A percentile compares a stretch with the other conserved stretches of the same genome.
Conservation (phyloP, 2,113 vertebrate species). For the Morone chrysops region DNA sequence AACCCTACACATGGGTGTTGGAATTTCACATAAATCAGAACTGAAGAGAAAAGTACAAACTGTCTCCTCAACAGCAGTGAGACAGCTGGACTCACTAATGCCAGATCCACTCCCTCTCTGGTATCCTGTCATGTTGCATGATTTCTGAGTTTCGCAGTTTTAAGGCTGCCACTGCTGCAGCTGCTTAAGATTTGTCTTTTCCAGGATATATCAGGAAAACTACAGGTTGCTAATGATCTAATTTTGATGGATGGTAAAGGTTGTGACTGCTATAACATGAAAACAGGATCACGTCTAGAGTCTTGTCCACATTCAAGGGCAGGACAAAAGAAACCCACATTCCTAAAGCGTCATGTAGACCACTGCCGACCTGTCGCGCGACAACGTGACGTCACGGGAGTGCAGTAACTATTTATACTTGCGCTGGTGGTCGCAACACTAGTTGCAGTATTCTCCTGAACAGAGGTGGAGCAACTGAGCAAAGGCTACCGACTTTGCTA, state of each 20-base stretch:
- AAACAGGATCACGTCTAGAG: not conserved
- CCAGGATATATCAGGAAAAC: slow-evolving; percentile 3
- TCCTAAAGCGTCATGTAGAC: no score
- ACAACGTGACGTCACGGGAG: no score
- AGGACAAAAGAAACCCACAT: no score
- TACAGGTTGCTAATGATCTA: not conserved
- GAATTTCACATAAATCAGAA: slow-evolving; percentile 24
- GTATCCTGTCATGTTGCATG: slow-evolving; percentile 15
- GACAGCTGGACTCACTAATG: slow-evolving; percentile 15
- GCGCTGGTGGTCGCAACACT: no score
- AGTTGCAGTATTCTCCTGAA: no score
- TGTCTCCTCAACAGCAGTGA: not conserved
- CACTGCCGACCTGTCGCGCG: no score
- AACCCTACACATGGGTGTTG: not conserved
- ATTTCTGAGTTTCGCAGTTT: slow-evolving; percentile 10
- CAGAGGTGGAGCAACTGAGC: no score
- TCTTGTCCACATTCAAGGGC: not conserved
- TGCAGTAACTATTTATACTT: no score
- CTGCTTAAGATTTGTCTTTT: slow-evolving; percentile 15
- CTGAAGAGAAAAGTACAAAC: slow-evolving; percentile 7
- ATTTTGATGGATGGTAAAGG: not conserved
- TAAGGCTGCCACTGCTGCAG: slow-evolving; percentile 19
- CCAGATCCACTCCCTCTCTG: slow-evolving; percentile 2
- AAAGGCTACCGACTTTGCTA: no score
- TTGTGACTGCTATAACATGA: not conserved